Conservation (phyloP, 2,113 vertebrate species). For the Phylloscopus trochiloides region DNA sequence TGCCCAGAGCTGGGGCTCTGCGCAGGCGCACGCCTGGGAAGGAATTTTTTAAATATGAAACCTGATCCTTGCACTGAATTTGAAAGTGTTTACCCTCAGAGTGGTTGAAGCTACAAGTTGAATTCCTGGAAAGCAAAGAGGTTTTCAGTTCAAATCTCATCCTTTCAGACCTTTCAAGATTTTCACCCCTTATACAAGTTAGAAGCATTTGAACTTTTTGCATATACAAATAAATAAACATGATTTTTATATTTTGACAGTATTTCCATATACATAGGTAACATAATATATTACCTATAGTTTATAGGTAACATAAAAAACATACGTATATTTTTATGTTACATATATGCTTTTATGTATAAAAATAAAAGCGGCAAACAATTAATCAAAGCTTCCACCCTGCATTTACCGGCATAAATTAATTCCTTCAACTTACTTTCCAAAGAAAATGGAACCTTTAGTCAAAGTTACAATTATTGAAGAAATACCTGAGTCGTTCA, state of each 20-base stretch:
- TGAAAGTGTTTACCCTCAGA: not conserved
- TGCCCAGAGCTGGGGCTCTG: not conserved
- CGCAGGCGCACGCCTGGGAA: rapidly evolving
- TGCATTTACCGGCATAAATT: not conserved
- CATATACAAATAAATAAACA: not conserved
- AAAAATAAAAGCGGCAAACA: not conserved
- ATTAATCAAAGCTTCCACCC: not conserved
- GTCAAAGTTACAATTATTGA: not conserved
- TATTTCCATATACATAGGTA: not conserved
- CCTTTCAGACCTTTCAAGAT: not conserved
- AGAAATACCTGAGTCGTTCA: conserved; percentile 88
- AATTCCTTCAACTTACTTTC: not conserved
- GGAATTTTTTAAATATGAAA: not conserved
- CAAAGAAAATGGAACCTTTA: not conserved
- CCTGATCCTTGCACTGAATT: not conserved
- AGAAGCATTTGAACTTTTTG: not conserved
- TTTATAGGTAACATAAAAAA: too few relatives aligned
- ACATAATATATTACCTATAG: not conserved
- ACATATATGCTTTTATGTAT: not conserved
- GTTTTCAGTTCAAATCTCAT: not conserved
- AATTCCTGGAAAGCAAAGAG: conserved; percentile 27
- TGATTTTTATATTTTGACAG: not conserved
- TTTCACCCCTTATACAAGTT: not conserved
- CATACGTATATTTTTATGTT: not conserved
- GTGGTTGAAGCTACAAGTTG: not conserved